phyloP scores from a whole-genome alignment of 2,888 invertebrate species.

The Aethes cnicana region DNA sequence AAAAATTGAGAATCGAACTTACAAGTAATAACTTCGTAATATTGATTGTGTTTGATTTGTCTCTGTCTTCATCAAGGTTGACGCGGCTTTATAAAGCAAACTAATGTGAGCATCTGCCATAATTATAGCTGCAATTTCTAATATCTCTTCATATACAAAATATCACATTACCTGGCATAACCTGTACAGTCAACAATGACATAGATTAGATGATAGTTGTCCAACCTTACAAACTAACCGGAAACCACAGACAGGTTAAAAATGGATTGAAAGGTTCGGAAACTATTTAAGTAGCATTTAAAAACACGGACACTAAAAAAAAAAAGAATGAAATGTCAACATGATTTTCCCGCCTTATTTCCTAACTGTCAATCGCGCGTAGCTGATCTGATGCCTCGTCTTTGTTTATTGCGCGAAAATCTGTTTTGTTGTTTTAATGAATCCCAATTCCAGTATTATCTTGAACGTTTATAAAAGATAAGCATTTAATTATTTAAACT shows the following conservation, averaged over 20 bases:
- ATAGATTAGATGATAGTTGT: too few species aligned
- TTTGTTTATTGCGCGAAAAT: slow-evolving; percentile 27
- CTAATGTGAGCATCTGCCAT: slow-evolving; percentile 64
- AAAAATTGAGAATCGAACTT: slow-evolving; percentile 39
- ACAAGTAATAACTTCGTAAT: slow-evolving; percentile 69
- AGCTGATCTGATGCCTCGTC: neutral
- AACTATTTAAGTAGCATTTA: neutral
- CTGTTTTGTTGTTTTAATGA: slow-evolving; percentile 10
- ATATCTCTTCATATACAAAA: neutral
- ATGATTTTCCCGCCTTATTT: slow-evolving; percentile 25
- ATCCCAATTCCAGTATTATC: neutral
- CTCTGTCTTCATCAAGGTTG: slow-evolving; percentile 40
- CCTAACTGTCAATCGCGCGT: slow-evolving; percentile 17
- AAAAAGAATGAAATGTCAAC: neutral
- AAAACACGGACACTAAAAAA: too few species aligned
- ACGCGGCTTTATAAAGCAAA: slow-evolving; percentile 57
- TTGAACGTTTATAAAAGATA: too few species aligned
- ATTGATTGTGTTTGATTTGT: slow-evolving; percentile 42
- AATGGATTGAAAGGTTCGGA: too few species aligned
- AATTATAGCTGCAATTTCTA: slow-evolving; percentile 9
- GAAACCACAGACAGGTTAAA: too few species aligned
- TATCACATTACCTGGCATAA: too few species aligned
- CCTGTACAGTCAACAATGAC: too few species aligned
- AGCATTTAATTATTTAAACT: neutral
- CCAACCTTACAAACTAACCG: too few species aligned